Conservation (phyloP, 2,113 vertebrate species). For the Pantherophis guttatus region DNA sequence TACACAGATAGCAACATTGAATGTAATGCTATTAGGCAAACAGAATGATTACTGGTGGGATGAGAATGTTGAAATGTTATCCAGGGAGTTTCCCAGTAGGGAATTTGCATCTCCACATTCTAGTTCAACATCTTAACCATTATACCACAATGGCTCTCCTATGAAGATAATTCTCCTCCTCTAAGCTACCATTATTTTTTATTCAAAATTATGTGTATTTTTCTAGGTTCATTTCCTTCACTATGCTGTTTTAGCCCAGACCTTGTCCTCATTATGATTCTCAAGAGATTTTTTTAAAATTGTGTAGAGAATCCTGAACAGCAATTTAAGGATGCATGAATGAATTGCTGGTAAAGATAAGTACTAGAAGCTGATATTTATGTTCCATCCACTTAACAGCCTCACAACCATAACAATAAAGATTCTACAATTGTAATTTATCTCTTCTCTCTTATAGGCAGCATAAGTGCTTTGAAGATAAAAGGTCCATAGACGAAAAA, state of each 20-base stretch:
- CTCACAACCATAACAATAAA: constrained; percentile 7
- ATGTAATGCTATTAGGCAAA: not conserved
- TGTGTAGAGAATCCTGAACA: not conserved
- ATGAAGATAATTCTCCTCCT: not conserved
- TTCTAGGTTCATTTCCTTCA: not conserved
- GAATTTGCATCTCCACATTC: not conserved
- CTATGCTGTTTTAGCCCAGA: not conserved
- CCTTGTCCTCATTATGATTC: not conserved
- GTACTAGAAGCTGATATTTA: constrained; percentile 19
- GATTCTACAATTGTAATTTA: constrained; percentile 4
- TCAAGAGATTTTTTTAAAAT: constrained; percentile 2
- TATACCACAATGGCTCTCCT: not conserved
- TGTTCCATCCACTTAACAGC: constrained; percentile 16
- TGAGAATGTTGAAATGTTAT: not conserved
- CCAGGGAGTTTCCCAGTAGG: not conserved
- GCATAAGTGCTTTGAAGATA: not conserved
- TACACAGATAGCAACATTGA: not conserved
- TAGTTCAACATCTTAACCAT: not conserved
- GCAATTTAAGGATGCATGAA: not conserved
- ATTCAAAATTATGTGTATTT: not conserved
- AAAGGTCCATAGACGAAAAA: rapidly evolving
- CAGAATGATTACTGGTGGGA: not conserved
- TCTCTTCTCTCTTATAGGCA: not conserved
- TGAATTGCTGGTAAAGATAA: constrained; percentile 10
- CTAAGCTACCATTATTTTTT: not conserved